These are phyloP conservation scores for Leuciscus idus DNA, from an alignment of 2,113 vertebrate species.

Conservation along the genomic window DNA sequence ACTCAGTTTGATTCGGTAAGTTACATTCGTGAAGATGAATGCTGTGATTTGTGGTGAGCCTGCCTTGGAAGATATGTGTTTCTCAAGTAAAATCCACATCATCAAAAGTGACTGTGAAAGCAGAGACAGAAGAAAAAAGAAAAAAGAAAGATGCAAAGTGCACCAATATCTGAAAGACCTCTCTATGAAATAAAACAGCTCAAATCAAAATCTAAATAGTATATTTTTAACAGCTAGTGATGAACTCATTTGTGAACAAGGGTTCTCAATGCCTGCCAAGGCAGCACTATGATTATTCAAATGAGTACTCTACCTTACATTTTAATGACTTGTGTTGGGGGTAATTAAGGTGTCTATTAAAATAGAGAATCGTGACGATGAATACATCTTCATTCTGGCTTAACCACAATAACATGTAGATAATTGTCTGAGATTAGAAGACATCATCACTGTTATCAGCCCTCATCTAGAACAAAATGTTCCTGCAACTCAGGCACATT, in stretches of 20 bases:
- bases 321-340: conserved; percentile 43
- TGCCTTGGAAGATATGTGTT: not conserved
- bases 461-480: conserved; percentile 40
- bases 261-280: conserved; percentile 20
- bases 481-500: conserved; percentile 26
- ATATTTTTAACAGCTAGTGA: conserved; percentile 35
- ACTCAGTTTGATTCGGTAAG: not conserved
- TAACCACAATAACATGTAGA: conserved; percentile 50
- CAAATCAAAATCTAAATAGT: not conserved
- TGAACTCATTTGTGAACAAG: conserved; percentile 15
- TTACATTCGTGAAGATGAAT: not conserved
- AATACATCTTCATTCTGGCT: conserved; percentile 36
- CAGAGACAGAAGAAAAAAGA: not conserved
- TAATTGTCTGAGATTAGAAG: conserved; percentile 50
- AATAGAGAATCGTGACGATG: conserved; percentile 38
- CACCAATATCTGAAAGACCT: conserved; percentile 10
- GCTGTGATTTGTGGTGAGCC: not conserved
- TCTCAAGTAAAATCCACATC: conserved; percentile 14
- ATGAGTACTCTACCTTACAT: conserved; percentile 41
- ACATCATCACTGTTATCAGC: conserved; percentile 40
- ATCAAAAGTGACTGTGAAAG: not conserved
- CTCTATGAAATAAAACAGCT: conserved; percentile 1
- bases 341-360: conserved; percentile 44
- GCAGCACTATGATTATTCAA: conserved; percentile 45
- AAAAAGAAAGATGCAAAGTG: not conserved